These are phyloP conservation scores for Ceyx melanurus DNA, from an alignment of 2,113 vertebrate genomes.

Conservation along the genomic window DNA sequence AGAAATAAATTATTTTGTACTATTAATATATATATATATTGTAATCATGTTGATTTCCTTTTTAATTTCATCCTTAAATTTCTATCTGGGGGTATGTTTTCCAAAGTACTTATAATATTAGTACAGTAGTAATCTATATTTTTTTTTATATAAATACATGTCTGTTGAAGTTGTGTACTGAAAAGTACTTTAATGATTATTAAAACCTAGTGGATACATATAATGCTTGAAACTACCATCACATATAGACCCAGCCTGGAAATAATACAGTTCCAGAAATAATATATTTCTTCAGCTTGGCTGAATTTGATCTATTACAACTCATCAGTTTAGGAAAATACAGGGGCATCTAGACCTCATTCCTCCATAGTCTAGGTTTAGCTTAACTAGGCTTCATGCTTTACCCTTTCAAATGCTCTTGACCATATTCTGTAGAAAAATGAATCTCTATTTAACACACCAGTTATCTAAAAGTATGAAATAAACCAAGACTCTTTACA, in stretches of 20 bases:
- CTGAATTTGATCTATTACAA: neutral
- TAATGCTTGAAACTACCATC: neutral
- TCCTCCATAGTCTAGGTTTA: rapidly evolving
- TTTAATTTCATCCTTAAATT: neutral
- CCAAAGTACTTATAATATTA: neutral
- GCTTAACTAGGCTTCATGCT: neutral
- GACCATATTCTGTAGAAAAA: neutral
- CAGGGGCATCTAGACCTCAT: neutral
- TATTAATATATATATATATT: neutral
- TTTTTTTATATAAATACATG: neutral
- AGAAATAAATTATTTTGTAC: neutral
- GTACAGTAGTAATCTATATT: neutral
- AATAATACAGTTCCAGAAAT: neutral
- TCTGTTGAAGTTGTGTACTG: neutral
- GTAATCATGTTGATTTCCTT: neutral
- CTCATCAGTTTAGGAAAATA: neutral
- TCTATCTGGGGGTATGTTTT: neutral
- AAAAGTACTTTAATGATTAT: neutral
- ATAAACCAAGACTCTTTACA: neutral
- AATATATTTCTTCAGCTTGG: neutral
- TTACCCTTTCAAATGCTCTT: neutral
- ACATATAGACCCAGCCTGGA: neutral
- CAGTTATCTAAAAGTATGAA: neutral
- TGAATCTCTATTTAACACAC: neutral
- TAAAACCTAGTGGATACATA: neutral